Percentiles rank a stretch among this genome's conserved stretches.
These are phyloP conservation scores for Teleiodes luculella DNA, from an alignment of 2,888 invertebrate species.

Conservation along the genomic window DNA sequence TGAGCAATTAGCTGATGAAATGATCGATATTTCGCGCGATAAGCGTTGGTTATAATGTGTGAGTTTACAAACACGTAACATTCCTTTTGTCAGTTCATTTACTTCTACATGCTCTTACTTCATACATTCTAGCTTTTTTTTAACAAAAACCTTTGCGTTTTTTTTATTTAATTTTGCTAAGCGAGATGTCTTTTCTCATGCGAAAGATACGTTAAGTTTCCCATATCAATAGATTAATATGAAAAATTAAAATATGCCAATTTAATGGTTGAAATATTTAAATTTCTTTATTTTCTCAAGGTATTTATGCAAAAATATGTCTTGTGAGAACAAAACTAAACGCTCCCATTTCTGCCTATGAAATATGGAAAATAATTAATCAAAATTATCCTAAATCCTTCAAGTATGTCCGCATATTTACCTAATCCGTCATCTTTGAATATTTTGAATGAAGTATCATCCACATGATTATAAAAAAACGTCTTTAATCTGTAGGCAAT, in stretches of 20 bases:
- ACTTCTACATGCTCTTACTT: too few relatives aligned
- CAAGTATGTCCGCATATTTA: constrained; percentile 41
- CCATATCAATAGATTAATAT: not conserved
- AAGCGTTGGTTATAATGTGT: too few relatives aligned
- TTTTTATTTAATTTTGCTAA: too few relatives aligned
- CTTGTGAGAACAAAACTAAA: constrained; percentile 37
- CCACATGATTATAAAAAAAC: not conserved
- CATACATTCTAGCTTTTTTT: too few relatives aligned
- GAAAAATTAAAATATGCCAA: constrained; percentile 23
- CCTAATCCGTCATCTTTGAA: constrained; percentile 52
- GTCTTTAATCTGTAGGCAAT: constrained; percentile 1
- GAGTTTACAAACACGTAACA: too few relatives aligned
- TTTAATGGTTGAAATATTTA: constrained; percentile 27
- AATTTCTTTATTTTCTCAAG: constrained; percentile 32
- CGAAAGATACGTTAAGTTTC: too few relatives aligned
- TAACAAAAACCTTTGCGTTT: too few relatives aligned
- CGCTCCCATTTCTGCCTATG: constrained; percentile 32
- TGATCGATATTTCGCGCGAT: too few relatives aligned
- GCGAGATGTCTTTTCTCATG: too few relatives aligned
- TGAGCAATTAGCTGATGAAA: not conserved
- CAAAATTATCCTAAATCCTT: constrained; percentile 37
- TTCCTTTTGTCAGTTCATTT: too few relatives aligned
- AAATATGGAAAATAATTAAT: constrained; percentile 58
- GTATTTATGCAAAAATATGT: constrained; percentile 44
- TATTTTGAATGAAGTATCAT: not conserved